Conservation (phyloP, 1,140 invertebrate genomes). For the Papilio xuthus region DNA sequence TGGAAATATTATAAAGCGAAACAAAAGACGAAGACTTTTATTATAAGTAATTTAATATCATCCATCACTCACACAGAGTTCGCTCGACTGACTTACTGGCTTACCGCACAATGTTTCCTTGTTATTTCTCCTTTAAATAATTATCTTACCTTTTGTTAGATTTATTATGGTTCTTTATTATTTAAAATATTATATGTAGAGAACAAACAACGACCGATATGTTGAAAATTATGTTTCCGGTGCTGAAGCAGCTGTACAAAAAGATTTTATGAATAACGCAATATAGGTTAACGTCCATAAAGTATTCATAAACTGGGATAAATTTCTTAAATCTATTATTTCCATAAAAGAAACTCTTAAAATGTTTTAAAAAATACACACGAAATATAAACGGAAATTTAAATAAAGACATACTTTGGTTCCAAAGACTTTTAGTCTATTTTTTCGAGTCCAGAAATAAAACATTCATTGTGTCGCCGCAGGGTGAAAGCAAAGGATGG, state of each 20-base stretch:
- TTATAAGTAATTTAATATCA: conserved; percentile 14
- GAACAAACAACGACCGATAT: background rate
- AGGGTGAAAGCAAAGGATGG: conserved; percentile 25
- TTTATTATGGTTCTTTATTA: background rate
- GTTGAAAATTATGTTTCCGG: background rate
- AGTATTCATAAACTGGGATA: no score
- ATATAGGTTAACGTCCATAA: no score
- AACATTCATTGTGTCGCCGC: conserved; percentile 13
- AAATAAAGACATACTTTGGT: conserved; percentile 15
- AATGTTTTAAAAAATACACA: background rate
- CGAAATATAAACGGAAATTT: conserved; percentile 7
- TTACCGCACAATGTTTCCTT: background rate
- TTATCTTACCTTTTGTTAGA: conserved; percentile 1
- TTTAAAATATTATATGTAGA: background rate
- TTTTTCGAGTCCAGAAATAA: conserved; percentile 3
- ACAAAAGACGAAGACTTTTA: conserved; percentile 8
- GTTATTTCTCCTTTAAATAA: background rate
- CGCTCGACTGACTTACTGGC: background rate
- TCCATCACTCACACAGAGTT: background rate
- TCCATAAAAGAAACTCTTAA: background rate
- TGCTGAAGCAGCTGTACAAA: no score
- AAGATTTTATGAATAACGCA: no score
- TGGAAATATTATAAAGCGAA: conserved; percentile 3
- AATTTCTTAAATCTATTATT: background rate
- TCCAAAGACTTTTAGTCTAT: conserved; percentile 17